Conservation (phyloP, 2,797 vertebrate genomes). For the Coreius guichenoti region DNA sequence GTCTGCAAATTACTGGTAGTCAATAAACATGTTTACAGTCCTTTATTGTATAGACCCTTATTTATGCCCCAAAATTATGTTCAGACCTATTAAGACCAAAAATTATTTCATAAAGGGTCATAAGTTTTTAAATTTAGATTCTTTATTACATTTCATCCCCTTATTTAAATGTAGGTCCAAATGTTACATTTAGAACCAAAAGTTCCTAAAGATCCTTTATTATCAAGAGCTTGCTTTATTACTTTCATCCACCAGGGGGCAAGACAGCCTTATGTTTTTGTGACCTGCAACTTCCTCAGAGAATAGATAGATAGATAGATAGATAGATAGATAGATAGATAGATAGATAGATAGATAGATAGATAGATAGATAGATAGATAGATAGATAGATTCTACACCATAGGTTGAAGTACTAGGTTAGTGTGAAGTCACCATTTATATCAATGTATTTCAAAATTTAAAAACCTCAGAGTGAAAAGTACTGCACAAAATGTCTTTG, state of each 20-base stretch:
- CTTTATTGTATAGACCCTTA: background rate
- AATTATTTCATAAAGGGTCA: too few species aligned
- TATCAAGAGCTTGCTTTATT: background rate
- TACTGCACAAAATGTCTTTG: background rate
- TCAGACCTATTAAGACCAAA: background rate
- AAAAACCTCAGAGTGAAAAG: background rate
- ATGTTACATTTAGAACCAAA: background rate
- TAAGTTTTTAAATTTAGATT: too few species aligned
- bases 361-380: background rate
- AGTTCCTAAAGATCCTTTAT: background rate
- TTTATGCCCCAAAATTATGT: background rate
- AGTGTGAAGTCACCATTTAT: background rate
- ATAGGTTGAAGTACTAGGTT: background rate
- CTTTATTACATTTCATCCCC: background rate
- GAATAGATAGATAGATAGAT: background rate
- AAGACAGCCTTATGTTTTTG: background rate
- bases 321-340: background rate
- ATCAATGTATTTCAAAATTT: background rate
- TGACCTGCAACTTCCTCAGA: background rate
- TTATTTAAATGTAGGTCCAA: background rate
- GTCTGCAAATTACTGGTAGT: background rate
- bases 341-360: slow-evolving; percentile 1
- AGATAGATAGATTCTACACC: background rate
- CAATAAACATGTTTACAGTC: background rate
- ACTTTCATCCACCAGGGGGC: slow-evolving; percentile 29